A percentile compares a stretch with the other conserved stretches of the same genome.
Conservation (phyloP, 2,888 invertebrate genomes). For the Eudasyphora cyanicolor region DNA sequence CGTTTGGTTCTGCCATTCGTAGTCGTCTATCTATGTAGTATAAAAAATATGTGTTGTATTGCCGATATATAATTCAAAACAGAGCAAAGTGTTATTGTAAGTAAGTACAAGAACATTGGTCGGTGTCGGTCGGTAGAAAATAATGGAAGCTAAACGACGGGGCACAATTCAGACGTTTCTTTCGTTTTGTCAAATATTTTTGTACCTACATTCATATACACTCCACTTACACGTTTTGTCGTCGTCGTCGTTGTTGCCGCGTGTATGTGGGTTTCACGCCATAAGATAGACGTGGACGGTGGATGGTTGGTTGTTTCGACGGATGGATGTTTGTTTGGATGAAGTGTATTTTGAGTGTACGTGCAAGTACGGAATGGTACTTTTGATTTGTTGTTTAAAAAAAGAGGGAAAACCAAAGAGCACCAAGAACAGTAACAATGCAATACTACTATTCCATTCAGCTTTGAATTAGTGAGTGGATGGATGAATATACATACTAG, state of each 20-base stretch:
- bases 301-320: not conserved
- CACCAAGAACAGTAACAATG: not conserved
- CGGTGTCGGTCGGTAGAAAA: not conserved
- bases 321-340: not conserved
- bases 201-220: not conserved
- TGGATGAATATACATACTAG: not conserved
- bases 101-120: not conserved
- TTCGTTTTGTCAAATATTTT: constrained; percentile 32
- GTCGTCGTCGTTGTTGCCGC: too few species aligned
- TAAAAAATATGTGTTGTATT: not conserved
- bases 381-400: not conserved
- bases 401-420: not conserved
- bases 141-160: not conserved
- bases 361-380: constrained; percentile 6
- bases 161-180: not conserved
- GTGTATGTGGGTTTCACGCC: constrained; percentile 38
- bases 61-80: not conserved
- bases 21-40: not conserved
- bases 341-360: not conserved
- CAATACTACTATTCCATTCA: not conserved
- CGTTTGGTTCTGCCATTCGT: not conserved
- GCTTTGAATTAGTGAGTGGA: not conserved
- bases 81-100: not conserved
- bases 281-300: not conserved
- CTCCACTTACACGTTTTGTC: too few species aligned